A percentile compares a stretch with the other conserved stretches of the same genome.
Evolutionary conservation across 2,888 invertebrate genomes (phyloP).

Genomic region (Nymphalis urticae): DNA sequence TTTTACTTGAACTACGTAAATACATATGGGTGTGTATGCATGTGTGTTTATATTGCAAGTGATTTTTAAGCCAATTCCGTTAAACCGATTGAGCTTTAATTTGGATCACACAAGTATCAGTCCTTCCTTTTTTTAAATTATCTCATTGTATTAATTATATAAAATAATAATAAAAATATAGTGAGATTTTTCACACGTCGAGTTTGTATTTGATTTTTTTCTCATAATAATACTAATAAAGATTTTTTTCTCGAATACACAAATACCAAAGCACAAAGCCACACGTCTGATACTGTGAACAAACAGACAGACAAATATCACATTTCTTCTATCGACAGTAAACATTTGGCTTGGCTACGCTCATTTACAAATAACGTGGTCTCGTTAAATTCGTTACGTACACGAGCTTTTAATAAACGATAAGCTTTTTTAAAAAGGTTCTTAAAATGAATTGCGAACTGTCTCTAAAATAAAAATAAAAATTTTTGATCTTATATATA

Average conservation of each 20-base stretch:
- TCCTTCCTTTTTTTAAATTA: no score
- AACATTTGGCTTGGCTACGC: conserved; percentile 50
- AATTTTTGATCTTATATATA: no score
- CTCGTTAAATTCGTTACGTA: conserved; percentile 38
- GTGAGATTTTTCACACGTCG: background rate
- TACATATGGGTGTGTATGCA: no score
- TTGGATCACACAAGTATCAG: background rate
- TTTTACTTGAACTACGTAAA: no score
- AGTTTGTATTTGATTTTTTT: conserved; percentile 10
- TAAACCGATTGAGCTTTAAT: background rate
- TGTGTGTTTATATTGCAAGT: no score
- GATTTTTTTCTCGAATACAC: conserved; percentile 10
- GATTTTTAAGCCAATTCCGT: no score
- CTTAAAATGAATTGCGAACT: no score
- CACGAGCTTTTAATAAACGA: conserved; percentile 42
- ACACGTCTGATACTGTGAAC: conserved; percentile 41
- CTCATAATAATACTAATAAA: conserved; percentile 20
- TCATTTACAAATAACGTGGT: conserved; percentile 51
- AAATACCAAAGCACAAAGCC: conserved; percentile 27
- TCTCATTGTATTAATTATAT: no score
- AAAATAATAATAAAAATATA: no score
- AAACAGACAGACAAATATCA: conserved; percentile 49
- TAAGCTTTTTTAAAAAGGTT: background rate
- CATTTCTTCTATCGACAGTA: conserved; percentile 52
- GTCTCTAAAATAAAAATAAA: no score